Evolutionary conservation across 2,888 invertebrate genomes (phyloP), one percentile per base, ranked within the genome.

Genomic region (Harmothoe impar): DNA sequence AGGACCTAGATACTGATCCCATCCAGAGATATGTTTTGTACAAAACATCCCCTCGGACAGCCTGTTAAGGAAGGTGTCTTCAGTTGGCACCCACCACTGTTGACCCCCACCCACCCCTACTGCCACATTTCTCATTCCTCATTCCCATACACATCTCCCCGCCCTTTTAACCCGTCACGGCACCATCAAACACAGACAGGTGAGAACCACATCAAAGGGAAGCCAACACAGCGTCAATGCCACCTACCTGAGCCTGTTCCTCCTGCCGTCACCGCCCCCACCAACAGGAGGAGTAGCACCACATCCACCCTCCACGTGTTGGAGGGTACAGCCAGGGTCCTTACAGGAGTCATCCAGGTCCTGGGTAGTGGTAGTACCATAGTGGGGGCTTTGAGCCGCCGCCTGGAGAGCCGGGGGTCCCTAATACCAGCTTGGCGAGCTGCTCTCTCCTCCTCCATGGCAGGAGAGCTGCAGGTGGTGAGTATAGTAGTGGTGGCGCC

Each of bases 201-300:
- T 72, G 72, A 25, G 25, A 15, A 0, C 15, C 25, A 29, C 29
- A 72, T 72, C 72, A 72, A 72, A 72, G 72, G 43, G 43, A 43
- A 72, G 62, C 62, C 17, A 5, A 62, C 20, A 31, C 31, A 77
- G 29, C 17, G 25, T 29, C 31, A 77, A 62, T 23, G 78, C 0
- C 3, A 84, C 84, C 20, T 84, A 84, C 84, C 84, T 84, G 84
- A 84, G 5, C 51, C 84, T 84, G 51, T 84, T 23, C 35, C 35
- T 25, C 23, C 43, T 25, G 84, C 23, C 23, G 23, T n/a, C 84
- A n/a, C 23, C 12, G 43, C 25, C 33, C 23, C 84, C 51, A 84
- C 17, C 51, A 84, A n/a, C 84, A 84, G 25, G 23, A 84, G 43
- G 43, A 43, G 23, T 25, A 78, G 62, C 62, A n/a, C 62, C 62